Evolutionary conservation across 2,888 invertebrate species (phyloP).

Genomic region (Synanthedon tipuliformis): DNA sequence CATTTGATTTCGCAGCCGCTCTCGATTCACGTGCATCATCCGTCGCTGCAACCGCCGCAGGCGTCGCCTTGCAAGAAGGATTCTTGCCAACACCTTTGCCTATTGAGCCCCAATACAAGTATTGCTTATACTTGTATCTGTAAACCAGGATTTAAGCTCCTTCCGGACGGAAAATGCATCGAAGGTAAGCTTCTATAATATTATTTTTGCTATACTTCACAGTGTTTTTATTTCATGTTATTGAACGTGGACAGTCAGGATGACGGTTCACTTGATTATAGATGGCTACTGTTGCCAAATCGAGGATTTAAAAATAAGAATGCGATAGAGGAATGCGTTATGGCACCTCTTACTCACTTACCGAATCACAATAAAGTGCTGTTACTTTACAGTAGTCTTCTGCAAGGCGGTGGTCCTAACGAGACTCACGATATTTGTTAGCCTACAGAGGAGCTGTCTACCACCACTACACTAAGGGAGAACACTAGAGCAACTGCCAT

Average conservation of each 20-base stretch:
- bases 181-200: constrained; percentile 54
- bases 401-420: too few relatives aligned
- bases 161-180: constrained; percentile 76
- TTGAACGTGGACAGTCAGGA: neutral
- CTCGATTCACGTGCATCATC: constrained; percentile 95
- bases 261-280: neutral
- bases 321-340: too few relatives aligned
- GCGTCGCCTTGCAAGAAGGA: constrained; percentile 78
- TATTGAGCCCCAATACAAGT: constrained; percentile 81
- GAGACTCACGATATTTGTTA: too few relatives aligned
- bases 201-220: constrained; percentile 5
- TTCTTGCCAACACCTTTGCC: constrained; percentile 89
- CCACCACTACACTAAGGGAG: too few relatives aligned
- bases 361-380: too few relatives aligned
- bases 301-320: too few relatives aligned
- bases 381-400: too few relatives aligned
- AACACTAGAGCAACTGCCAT: too few relatives aligned
- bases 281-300: too few relatives aligned
- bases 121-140: constrained; percentile 90
- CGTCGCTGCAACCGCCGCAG: constrained; percentile 87
- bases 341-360: too few relatives aligned
- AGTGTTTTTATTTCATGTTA: neutral
- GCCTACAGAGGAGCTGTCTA: too few relatives aligned
- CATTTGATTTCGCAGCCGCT: constrained; percentile 95
- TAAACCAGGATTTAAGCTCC: constrained; percentile 83